phyloP scores from a whole-genome alignment of 2,888 invertebrate species.

The Encarsia formosa region DNA sequence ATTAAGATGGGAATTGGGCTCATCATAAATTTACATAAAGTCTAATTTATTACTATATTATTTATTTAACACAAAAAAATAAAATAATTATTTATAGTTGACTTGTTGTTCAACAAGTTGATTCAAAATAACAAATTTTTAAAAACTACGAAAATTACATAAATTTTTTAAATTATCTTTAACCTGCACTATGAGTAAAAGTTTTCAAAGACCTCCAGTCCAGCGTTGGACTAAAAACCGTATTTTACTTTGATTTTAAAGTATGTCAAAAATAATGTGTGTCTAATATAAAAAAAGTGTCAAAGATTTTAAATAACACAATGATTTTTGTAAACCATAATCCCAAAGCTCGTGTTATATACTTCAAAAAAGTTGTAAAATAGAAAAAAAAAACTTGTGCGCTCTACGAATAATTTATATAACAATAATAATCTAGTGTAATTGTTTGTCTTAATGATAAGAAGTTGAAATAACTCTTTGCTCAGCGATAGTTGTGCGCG shows the following conservation, averaged over 20 bases:
- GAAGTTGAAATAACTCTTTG: constrained; percentile 50
- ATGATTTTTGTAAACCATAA: no score
- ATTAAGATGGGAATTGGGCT: no score
- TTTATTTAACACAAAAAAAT: no score
- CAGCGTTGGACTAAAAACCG: constrained; percentile 11
- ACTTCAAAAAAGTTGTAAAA: no score
- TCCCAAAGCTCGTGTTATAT: no score
- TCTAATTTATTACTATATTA: no score
- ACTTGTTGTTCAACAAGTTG: no score
- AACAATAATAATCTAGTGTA: constrained; percentile 1
- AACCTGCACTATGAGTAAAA: constrained; percentile 22
- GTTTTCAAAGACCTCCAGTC: constrained; percentile 25
- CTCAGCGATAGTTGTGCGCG: constrained; percentile 51
- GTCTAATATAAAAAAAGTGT: no score
- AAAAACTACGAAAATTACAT: not conserved
- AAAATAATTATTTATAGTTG: no score
- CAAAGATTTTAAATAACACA: no score
- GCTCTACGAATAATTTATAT: constrained; percentile 16
- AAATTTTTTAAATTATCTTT: constrained; percentile 11
- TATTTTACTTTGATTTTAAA: constrained; percentile 18
- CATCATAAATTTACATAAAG: no score
- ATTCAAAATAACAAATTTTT: no score
- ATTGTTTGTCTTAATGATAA: not conserved
- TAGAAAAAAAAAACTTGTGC: constrained; percentile 13
- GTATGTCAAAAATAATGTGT: constrained; percentile 17